Conservation (phyloP, 2,113 vertebrate species). For the Rattus rattus region DNA sequence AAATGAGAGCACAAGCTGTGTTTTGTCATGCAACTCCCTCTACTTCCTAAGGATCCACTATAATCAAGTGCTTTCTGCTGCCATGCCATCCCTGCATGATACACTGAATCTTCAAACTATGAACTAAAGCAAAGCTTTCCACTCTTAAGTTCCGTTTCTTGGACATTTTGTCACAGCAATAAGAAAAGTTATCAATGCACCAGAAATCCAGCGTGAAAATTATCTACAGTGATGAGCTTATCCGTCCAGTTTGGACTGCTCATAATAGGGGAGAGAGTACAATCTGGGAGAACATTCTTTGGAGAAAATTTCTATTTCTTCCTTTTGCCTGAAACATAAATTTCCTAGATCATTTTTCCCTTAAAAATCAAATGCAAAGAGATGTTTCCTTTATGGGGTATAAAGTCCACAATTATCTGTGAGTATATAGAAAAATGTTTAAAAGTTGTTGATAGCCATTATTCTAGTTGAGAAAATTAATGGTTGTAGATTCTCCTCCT, state of each 20-base stretch:
- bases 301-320: not conserved
- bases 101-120: not conserved
- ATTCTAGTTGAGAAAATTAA: not conserved
- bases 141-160: not conserved
- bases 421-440: not conserved
- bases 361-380: not conserved
- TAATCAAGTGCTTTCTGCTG: not conserved
- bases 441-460: not conserved
- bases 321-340: not conserved
- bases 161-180: not conserved
- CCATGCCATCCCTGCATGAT: not conserved
- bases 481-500: not conserved
- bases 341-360: not conserved
- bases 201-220: not conserved
- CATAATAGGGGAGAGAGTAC: not conserved
- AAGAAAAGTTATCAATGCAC: not conserved
- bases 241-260: not conserved
- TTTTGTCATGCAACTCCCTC: not conserved
- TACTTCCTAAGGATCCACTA: too few relatives aligned
- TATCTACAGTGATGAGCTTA: not conserved
- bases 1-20: not conserved
- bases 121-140: not conserved
- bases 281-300: not conserved
- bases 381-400: not conserved
- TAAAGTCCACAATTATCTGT: not conserved